Base-by-base conservation (phyloP, 2,888 invertebrate genomes). In the Anthrax anthrax region DNA sequence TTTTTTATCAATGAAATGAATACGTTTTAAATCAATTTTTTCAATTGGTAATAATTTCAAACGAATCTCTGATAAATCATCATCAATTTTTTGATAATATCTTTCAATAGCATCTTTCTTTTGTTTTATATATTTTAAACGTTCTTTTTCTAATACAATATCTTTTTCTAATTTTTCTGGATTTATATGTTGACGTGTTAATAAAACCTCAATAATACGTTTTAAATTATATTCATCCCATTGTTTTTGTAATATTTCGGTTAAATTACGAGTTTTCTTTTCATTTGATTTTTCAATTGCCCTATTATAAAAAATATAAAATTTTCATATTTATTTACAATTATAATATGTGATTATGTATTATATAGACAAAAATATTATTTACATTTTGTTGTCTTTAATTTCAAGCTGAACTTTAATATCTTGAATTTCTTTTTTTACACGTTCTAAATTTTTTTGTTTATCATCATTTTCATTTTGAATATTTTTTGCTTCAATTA, bases 111-210 rank as follows among this genome's bases (percentile, higher is more conserved):
- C 58, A 5, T 43, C 18, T 44, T 61, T 65, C 17, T 69, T 69
- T 16, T 62, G 58, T 3, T 56, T 59, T 64, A 70, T 52, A 47
- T 65, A 68, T 18, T 73, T 73, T 1, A 81, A 73, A 0, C 78
- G 77, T 37, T 81, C 77, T 52, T 77, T 75, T 55, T 84, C 84
- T 52, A 83, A 75, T 6, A 67, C 69, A 64, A 57, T 84, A 72
- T 50, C 78, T 69, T 61, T 72, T 61, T 64, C 78, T 72, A 69
- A 47, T 44, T 65, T 60, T 44, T 60, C 61, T 12, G 61, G 62
- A 48, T 68, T 63, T 43, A 36, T n/a, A 36, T 36, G 36, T 5
- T 13, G n/a, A 36, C 36, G 36, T 16, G 9, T 32, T 12, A 32
- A 12, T 12, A 69, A 49, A 40, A 64, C 61, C 18, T 56, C 60